Percentiles rank a stretch among this genome's conserved stretches.
These are phyloP conservation scores for Chrysochloris asiatica DNA, from an alignment of 2,113 vertebrate species.

Conservation along the genomic window DNA sequence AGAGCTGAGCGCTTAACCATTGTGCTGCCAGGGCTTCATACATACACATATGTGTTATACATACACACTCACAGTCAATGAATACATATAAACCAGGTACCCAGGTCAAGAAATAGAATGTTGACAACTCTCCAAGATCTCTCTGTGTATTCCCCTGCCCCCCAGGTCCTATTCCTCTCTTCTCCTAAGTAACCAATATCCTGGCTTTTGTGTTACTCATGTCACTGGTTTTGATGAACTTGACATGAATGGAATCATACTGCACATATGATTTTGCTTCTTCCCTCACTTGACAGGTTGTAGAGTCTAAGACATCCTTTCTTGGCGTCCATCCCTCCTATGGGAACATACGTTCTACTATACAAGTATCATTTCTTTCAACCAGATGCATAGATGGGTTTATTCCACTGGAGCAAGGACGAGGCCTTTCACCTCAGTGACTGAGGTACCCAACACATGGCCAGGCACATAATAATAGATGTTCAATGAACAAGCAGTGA, in stretches of 20 bases:
- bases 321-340: not conserved
- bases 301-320: not conserved
- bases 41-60: not conserved
- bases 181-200: not conserved
- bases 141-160: too few relatives aligned
- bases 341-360: not conserved
- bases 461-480: too few relatives aligned
- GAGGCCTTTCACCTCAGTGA: not conserved
- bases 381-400: not conserved
- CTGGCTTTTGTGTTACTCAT: not conserved
- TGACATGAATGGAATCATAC: not conserved
- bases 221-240: not conserved
- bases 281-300: not conserved
- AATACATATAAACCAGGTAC: not conserved
- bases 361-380: not conserved
- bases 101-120: not conserved
- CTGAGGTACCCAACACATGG: too few relatives aligned
- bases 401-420: not conserved
- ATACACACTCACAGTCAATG: not conserved
- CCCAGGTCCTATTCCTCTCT: not conserved
- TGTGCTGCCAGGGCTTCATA: not conserved
- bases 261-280: not conserved
- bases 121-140: not conserved
- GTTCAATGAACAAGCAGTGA: not conserved
- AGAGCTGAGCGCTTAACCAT: not conserved